phyloP scores from a whole-genome alignment of 2,888 invertebrate species.

The Temnothorax ravouxi region DNA sequence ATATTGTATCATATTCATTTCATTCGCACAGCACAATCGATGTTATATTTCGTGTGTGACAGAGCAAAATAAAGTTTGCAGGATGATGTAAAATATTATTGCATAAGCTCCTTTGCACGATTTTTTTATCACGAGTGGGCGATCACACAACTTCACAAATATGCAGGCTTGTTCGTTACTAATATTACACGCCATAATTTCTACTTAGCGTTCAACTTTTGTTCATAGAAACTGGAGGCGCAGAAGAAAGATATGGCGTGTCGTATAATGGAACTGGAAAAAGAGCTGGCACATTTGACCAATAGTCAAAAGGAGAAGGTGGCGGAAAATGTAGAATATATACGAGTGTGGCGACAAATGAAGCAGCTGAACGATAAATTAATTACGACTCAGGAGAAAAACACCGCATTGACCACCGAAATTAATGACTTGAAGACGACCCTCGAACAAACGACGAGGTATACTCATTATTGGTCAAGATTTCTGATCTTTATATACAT shows the following conservation, averaged over 20 bases:
- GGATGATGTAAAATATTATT: background rate
- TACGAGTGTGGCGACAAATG: constrained; percentile 83
- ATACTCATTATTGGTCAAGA: constrained; percentile 11
- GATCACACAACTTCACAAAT: background rate
- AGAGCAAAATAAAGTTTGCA: background rate
- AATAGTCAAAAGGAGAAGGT: constrained; percentile 81
- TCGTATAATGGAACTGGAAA: constrained; percentile 80
- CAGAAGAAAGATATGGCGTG: constrained; percentile 79
- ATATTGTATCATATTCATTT: background rate
- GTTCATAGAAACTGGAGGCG: constrained; percentile 78
- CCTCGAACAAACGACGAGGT: constrained; percentile 81
- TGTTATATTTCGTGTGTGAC: background rate
- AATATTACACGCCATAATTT: constrained; percentile 27
- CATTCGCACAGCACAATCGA: background rate
- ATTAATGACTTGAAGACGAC: constrained; percentile 77
- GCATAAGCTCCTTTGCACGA: background rate
- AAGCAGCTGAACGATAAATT: constrained; percentile 83
- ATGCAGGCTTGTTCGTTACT: background rate
- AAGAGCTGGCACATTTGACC: constrained; percentile 73
- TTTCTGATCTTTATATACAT: background rate
- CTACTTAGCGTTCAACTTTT: background rate
- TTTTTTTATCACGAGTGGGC: background rate
- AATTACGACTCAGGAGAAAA: constrained; percentile 72
- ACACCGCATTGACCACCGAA: constrained; percentile 78
- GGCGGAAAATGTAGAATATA: constrained; percentile 84